phyloP scores from a whole-genome alignment of 2,888 invertebrate species.

The Horisme vitalbata region DNA sequence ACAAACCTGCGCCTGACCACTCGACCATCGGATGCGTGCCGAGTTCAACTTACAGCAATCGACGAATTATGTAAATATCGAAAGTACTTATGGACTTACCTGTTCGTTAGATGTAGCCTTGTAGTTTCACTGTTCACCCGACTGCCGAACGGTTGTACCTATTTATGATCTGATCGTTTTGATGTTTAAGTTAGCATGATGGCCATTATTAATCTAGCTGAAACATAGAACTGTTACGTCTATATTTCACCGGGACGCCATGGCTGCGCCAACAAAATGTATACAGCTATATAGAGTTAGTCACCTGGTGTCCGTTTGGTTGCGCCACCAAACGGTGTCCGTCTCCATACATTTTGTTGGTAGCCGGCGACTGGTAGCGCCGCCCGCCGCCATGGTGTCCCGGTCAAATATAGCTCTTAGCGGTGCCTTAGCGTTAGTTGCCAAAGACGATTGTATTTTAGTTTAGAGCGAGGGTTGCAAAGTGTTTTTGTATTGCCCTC shows the following conservation, averaged over 20 bases:
- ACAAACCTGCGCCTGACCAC: slow-evolving; percentile 8
- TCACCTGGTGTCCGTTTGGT: too few relatives aligned
- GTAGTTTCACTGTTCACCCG: not conserved
- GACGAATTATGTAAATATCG: slow-evolving; percentile 23
- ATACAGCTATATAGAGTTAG: too few relatives aligned
- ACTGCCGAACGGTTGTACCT: not conserved
- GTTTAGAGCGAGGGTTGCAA: not conserved
- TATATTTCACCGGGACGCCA: too few relatives aligned
- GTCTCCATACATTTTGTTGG: too few relatives aligned
- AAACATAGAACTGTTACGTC: slow-evolving; percentile 4
- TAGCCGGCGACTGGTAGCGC: too few relatives aligned
- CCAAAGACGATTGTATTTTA: slow-evolving; percentile 15
- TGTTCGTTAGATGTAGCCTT: not conserved
- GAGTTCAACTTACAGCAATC: slow-evolving; percentile 12
- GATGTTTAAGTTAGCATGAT: too few relatives aligned
- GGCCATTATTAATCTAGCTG: slow-evolving; percentile 17
- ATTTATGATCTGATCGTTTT: too few relatives aligned
- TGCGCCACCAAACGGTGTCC: too few relatives aligned
- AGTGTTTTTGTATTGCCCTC: too few relatives aligned
- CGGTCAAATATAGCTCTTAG: too few relatives aligned
- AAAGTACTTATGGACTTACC: slow-evolving; percentile 3
- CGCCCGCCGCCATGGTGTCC: too few relatives aligned
- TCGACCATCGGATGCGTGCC: slow-evolving; percentile 16
- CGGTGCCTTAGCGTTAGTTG: slow-evolving; percentile 5
- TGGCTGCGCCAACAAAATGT: too few relatives aligned